Evolutionary conservation across 2,888 invertebrate genomes (phyloP), one percentile per base, ranked within the genome.

Genomic region (Perizoma flavofasciatum): DNA sequence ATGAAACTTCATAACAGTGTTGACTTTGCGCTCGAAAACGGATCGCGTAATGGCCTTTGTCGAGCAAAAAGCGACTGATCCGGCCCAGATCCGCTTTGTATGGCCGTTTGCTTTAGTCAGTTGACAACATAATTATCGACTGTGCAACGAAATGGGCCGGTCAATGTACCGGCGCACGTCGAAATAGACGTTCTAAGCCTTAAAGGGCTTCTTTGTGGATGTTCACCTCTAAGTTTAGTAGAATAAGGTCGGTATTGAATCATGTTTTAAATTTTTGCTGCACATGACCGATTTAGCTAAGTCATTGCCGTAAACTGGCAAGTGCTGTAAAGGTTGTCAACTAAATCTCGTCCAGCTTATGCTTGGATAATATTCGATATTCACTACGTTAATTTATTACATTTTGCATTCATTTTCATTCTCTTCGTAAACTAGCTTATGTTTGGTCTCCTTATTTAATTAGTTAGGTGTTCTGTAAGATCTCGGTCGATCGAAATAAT

Each of bases 41-140:
- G 82, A 86, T 88, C 85, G 83, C 82, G 83, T 87, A 89, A 88
- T 89, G 85, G 88, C 87, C 85, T 88, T 90, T 89, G 88, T 88
- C 76, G 79, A 74, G 79, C 89, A 89, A 90, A 91, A 91, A 89
- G 88, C 88, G 85, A 81, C 81, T 86, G 89, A 88, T 89, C 86
- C 87, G 74, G 79, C 77, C 78, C 82, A 85, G 85, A 86, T 85
- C 83, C 82, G 83, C 89, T 89, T 88, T 89, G 88, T 86, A 76
- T 73, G 75, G 80, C 78, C 78, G 82, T 80, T 88, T 86, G 86
- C 87, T 86, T 86, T 83, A 81, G 81, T 80, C 82, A 81, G 85
- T 85, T 86, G 88, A 88, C 89, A 88, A 83, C 83, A 86, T 88
- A 87, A 88, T 88, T 88, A 88, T 88, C 82, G 85, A 78, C 75